Evolutionary conservation across 2,888 invertebrate species (phyloP).

Genomic region (Drosophila antonietae): DNA sequence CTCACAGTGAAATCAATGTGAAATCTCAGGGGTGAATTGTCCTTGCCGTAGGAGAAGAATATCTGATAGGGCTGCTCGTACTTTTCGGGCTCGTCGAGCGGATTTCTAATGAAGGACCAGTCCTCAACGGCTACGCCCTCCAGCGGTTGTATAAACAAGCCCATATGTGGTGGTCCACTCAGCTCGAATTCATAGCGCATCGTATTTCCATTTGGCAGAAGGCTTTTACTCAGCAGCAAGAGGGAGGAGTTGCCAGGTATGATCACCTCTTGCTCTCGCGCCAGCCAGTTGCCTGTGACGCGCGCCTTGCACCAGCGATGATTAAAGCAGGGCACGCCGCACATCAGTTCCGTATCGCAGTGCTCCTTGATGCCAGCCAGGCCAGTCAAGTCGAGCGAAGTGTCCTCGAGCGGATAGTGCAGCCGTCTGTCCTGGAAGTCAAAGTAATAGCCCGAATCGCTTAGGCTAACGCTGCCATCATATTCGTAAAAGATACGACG

Average conservation of each 20-base stretch:
- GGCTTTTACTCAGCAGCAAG: slow-evolving; percentile 50
- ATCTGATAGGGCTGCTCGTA: slow-evolving; percentile 77
- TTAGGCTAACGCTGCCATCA: slow-evolving; percentile 77
- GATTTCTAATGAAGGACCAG: slow-evolving; percentile 78
- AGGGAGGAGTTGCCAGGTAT: slow-evolving; percentile 69
- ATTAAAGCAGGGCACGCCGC: slow-evolving; percentile 80
- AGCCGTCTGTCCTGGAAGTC: slow-evolving; percentile 85
- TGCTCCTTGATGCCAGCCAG: slow-evolving; percentile 57
- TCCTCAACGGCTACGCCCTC: slow-evolving; percentile 62
- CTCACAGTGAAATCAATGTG: slow-evolving; percentile 72
- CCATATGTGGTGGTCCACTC: slow-evolving; percentile 79
- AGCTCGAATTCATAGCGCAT: slow-evolving; percentile 74
- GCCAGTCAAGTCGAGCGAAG: slow-evolving; percentile 60
- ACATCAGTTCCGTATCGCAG: slow-evolving; percentile 75
- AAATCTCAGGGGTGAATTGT: slow-evolving; percentile 72
- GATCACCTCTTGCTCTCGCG: slow-evolving; percentile 54
- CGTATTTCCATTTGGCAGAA: slow-evolving; percentile 32
- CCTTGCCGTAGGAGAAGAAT: slow-evolving; percentile 74
- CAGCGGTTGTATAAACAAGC: slow-evolving; percentile 74
- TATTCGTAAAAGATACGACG: slow-evolving; percentile 84
- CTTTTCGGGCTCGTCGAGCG: slow-evolving; percentile 61
- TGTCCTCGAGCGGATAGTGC: slow-evolving; percentile 57
- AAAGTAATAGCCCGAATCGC: slow-evolving; percentile 85
- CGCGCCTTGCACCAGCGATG: slow-evolving; percentile 73
- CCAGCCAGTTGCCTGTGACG: slow-evolving; percentile 67